Evolutionary conservation across 2,888 invertebrate genomes (phyloP), one percentile per base, ranked within the genome.

Genomic region (Carpatolechia fugitivella): DNA sequence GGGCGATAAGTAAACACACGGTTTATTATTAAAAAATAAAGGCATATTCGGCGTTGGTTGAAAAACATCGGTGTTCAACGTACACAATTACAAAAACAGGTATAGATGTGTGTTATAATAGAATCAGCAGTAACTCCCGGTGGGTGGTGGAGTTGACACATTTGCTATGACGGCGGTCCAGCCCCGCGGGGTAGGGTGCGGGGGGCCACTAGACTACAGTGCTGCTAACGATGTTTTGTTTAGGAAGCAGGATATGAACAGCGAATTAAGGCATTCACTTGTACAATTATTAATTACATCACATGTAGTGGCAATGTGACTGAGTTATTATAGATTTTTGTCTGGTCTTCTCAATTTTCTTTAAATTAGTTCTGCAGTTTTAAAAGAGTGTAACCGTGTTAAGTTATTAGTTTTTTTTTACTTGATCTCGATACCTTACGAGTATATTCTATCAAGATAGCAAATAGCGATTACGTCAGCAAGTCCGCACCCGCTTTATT

Each of bases 101-200:
- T 36, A 36, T 20, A 14, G 11, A 36, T 50, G 20, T 50, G 10
- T 49, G 11, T 33, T 20, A 47, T 46, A 1, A 8, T 20, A 51
- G 29, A 52, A 46, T 48, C 33, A 41, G 18, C 40, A 41, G 18
- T 18, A 6, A 38, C 48, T 47, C 6, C 24, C 14, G 52, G 16
- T 36, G 52, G 13, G 13, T 30, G 56, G 33, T 50, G 50, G 35
- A 16, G 52, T 40, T 53, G 53, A 56, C 56, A 54, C 56, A 56
- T 53, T 40, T 40, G 16, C 36, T 49, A 36, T 52, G 51, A 38
- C 38, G 24, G 18, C n/a, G 3, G 11, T 16, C 40, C 40, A 41
- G n/a, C 36, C 51, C 1, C 10, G 29, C 44, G 40, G 24, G 24
- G 20, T 1, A 31, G 20, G n/a, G 38, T 14, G 24, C 33, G 29